Evolutionary conservation across 2,888 invertebrate species (phyloP).

Genomic region (Lithophane semibrunnea): DNA sequence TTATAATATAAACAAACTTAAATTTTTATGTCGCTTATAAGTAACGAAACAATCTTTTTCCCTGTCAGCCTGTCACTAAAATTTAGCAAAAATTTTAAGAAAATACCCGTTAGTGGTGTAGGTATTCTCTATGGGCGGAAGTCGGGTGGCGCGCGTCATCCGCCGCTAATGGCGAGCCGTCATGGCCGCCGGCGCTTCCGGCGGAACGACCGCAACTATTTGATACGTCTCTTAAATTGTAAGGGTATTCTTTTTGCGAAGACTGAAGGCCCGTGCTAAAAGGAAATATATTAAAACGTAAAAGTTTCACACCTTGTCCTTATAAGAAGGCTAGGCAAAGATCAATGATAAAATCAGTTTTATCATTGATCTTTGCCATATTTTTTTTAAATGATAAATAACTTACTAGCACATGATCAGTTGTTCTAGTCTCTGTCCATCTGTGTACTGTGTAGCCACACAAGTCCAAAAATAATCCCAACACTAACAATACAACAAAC

Average conservation of each 20-base stretch:
- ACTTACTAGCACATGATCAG: not conserved
- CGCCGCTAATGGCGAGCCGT: slow-evolving; percentile 76
- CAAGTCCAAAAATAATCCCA: not conserved
- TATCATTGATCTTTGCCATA: slow-evolving; percentile 1
- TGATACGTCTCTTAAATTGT: slow-evolving; percentile 70
- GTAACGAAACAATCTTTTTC: not conserved
- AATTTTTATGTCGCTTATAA: not conserved
- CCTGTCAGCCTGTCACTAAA: not conserved
- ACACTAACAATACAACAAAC: not conserved
- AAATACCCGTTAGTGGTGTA: slow-evolving; percentile 58
- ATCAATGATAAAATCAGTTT: not conserved
- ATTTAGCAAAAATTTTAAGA: slow-evolving; percentile 48
- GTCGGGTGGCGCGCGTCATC: slow-evolving; percentile 67
- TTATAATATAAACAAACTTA: not conserved
- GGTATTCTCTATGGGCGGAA: slow-evolving; percentile 69
- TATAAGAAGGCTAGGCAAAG: not conserved
- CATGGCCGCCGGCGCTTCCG: slow-evolving; percentile 73
- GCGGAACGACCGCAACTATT: slow-evolving; percentile 71
- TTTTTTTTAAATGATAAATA: too few relatives aligned
- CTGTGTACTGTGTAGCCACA: not conserved
- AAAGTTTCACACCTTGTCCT: not conserved
- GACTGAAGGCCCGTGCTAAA: slow-evolving; percentile 15
- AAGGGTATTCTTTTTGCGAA: slow-evolving; percentile 54
- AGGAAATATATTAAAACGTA: not conserved
- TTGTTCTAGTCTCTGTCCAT: too few relatives aligned